These are phyloP conservation scores for Orthosia gracilis DNA, from an alignment of 2,888 invertebrate genomes.

Conservation along the genomic window DNA sequence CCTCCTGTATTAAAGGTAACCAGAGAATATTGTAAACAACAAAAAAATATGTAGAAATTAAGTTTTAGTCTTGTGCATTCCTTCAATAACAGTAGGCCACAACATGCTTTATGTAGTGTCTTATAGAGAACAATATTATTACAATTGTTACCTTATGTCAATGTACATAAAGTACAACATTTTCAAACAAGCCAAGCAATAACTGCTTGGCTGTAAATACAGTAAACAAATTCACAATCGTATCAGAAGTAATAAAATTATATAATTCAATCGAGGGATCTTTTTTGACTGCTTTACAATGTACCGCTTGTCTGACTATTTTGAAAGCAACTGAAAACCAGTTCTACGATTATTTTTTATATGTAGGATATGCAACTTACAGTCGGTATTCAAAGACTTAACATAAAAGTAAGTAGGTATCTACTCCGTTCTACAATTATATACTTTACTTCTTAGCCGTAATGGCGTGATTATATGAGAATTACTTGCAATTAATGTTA, in stretches of 20 bases:
- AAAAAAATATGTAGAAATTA: too few species aligned
- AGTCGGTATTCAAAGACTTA: neutral
- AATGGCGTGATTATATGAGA: slow-evolving; percentile 27
- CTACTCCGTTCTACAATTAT: slow-evolving; percentile 32
- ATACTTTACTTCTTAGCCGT: slow-evolving; percentile 20
- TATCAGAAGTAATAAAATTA: too few species aligned
- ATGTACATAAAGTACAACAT: slow-evolving; percentile 4
- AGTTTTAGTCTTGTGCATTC: too few species aligned
- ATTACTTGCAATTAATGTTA: slow-evolving; percentile 30
- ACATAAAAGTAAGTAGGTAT: neutral
- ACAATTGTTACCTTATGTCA: neutral
- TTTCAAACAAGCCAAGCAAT: neutral
- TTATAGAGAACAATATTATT: slow-evolving; percentile 3
- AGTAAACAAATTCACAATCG: neutral
- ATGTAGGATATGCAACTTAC: neutral
- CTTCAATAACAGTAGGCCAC: too few species aligned
- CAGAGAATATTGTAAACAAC: neutral
- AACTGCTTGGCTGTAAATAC: neutral
- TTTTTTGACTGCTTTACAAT: neutral
- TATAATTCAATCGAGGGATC: too few species aligned
- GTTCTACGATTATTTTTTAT: neutral
- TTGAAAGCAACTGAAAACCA: neutral
- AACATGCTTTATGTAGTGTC: neutral
- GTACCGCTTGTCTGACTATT: too few species aligned
- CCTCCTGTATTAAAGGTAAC: too few species aligned